Evolutionary conservation across 1,140 invertebrate species (phyloP).

Genomic region (Trialeurodes vaporariorum): DNA sequence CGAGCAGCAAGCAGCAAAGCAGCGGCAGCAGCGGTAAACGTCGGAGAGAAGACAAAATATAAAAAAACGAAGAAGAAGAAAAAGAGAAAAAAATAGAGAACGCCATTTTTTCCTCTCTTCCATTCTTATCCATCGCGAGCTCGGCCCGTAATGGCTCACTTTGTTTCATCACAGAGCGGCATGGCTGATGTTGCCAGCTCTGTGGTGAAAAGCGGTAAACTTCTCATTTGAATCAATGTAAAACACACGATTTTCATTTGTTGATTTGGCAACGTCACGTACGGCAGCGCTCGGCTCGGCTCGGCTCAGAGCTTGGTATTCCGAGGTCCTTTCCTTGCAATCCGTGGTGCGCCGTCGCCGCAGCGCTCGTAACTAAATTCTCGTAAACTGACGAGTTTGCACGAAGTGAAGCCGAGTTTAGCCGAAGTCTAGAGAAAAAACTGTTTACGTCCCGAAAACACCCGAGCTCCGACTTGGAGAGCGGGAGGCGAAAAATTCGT

Average conservation of each 20-base stretch:
- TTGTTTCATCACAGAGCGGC: neutral
- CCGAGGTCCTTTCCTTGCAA: too few species aligned
- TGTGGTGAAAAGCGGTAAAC: too few species aligned
- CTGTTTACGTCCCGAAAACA: neutral
- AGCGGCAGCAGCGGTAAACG: too few species aligned
- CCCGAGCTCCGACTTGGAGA: neutral
- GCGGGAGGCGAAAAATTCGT: neutral
- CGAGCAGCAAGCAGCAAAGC: too few species aligned
- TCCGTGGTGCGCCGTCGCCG: too few species aligned
- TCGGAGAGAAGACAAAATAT: too few species aligned
- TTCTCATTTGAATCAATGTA: too few species aligned
- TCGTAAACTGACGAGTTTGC: neutral
- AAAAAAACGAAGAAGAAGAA: neutral
- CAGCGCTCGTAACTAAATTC: neutral
- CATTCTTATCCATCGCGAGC: neutral
- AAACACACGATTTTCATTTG: too few species aligned
- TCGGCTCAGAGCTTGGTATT: neutral
- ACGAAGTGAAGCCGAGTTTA: neutral
- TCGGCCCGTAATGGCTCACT: neutral
- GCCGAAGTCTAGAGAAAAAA: neutral
- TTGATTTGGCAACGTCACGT: neutral
- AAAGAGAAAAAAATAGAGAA: neutral
- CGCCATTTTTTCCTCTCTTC: neutral
- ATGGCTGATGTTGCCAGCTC: too few species aligned
- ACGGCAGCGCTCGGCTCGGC: too few species aligned